Evolutionary conservation across 2,113 vertebrate species (phyloP), one percentile per base, ranked within the genome.

Genomic region (Aplodontia rufa): DNA sequence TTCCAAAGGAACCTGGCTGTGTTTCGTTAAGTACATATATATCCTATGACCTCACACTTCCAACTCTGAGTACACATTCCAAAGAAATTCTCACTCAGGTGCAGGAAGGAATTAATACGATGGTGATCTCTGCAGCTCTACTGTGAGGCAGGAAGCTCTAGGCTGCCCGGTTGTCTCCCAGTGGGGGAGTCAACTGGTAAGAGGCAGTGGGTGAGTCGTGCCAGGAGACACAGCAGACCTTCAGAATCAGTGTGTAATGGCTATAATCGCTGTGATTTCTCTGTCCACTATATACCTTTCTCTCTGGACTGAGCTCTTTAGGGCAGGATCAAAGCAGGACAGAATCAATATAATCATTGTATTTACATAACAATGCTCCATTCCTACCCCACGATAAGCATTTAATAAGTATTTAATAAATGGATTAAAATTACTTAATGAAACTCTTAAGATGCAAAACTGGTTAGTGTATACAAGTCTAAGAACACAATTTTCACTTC

Each of bases 331-430:
- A 22, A 87, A 90, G 42, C 9, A 42, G 51, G 49, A 17, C n/a
- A n/a, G n/a, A n/a, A n/a, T n/a, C n/a, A n/a, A n/a, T n/a, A n/a
- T 68, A 58, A 87, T 71, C 49, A 74, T 55, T 88, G 14, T 72
- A 81, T 20, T 17, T 30, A 66, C 58, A n/a, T 89, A 32, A 72
- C 42, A 49, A 87, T 32, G 68, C 1, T 72, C 13, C n/a, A 6
- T 83, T 90, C 49, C 53, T 78, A 82, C 22, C 7, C 37, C 74
- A 74, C 37, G 71, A 30, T 45, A 60, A 60, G n/a, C 91, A 22
- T 66, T 80, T 10, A 28, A 82, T 88, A 95, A 93, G 53, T 71
- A 87, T n/a, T 94, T 53, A 91, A 85, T 91, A 58, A 79, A 90
- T 80, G n/a, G 90, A 90, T 24, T 75, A 93, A 85, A 93, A 74